A percentile compares a stretch with the other conserved stretches of the same genome.
phyloP scores from a whole-genome alignment of 2,888 invertebrate genomes.

The Alcis repandata region DNA sequence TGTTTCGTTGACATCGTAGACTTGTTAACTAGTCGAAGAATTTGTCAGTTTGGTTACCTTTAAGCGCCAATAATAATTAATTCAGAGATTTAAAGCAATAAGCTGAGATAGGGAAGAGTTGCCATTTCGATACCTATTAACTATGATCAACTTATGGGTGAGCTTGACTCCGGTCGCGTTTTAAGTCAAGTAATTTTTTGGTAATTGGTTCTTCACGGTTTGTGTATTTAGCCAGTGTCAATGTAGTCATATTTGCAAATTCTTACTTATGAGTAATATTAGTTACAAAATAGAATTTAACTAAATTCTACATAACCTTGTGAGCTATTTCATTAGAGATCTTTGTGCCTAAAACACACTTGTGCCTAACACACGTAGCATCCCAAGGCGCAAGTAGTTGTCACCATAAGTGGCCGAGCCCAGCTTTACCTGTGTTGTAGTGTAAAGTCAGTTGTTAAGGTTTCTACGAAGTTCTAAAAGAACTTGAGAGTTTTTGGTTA shows the following conservation, averaged over 20 bases:
- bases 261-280: not conserved
- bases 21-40: not conserved
- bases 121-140: too few species aligned
- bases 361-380: slow-evolving; percentile 18
- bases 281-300: not conserved
- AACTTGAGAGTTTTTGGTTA: not conserved
- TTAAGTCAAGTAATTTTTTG: not conserved
- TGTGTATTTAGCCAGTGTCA: too few species aligned
- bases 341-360: not conserved
- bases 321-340: slow-evolving; percentile 20
- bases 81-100: not conserved
- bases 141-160: too few species aligned
- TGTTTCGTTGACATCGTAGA: not conserved
- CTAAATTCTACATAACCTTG: slow-evolving; percentile 9
- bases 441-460: not conserved
- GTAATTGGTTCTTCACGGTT: not conserved
- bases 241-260: not conserved
- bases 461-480: not conserved
- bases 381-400: slow-evolving; percentile 32
- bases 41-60: not conserved
- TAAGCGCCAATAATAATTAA: not conserved
- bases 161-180: too few species aligned
- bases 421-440: slow-evolving; percentile 13
- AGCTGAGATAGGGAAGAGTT: too few species aligned
- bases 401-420: slow-evolving; percentile 34